Evolutionary conservation across 1,140 invertebrate genomes (phyloP).

Genomic region (Tribolium madens): DNA sequence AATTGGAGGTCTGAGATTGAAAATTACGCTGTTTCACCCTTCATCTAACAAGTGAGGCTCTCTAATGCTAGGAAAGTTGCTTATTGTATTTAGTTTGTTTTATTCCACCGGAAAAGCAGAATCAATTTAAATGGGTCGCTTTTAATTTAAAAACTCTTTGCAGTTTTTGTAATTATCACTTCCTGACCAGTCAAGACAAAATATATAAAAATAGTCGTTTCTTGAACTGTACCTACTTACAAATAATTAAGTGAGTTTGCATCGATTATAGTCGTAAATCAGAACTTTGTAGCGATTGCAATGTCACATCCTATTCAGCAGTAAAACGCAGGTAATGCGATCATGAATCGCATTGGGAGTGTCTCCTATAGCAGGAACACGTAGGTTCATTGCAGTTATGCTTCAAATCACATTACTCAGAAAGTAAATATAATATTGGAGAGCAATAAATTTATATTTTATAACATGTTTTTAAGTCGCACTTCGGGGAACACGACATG

Average conservation of each 20-base stretch:
- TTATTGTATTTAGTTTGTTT: neutral
- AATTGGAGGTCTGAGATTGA: conserved; percentile 3
- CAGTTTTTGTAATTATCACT: no score
- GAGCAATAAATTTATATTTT: conserved; percentile 43
- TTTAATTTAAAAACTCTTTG: neutral
- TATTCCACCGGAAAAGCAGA: neutral
- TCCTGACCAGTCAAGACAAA: no score
- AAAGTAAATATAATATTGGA: conserved; percentile 44
- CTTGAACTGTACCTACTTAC: no score
- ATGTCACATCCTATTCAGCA: conserved; percentile 10
- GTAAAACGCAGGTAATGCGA: conserved; percentile 17
- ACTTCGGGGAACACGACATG: conserved; percentile 31
- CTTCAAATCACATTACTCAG: conserved; percentile 31
- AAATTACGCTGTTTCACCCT: neutral
- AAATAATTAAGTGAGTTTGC: neutral
- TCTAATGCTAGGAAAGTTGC: neutral
- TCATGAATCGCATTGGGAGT: conserved; percentile 38
- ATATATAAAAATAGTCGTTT: no score
- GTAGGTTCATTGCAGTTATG: conserved; percentile 31
- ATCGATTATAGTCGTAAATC: conserved; percentile 5
- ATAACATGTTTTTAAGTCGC: conserved; percentile 33
- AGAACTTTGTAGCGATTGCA: neutral
- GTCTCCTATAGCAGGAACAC: conserved; percentile 20
- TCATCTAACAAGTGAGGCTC: neutral
- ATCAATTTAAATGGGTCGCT: neutral